A percentile compares a stretch with the other conserved stretches of the same genome.
These are phyloP conservation scores for Leptothorax acervorum DNA, from an alignment of 2,888 invertebrate species.

Conservation along the genomic window DNA sequence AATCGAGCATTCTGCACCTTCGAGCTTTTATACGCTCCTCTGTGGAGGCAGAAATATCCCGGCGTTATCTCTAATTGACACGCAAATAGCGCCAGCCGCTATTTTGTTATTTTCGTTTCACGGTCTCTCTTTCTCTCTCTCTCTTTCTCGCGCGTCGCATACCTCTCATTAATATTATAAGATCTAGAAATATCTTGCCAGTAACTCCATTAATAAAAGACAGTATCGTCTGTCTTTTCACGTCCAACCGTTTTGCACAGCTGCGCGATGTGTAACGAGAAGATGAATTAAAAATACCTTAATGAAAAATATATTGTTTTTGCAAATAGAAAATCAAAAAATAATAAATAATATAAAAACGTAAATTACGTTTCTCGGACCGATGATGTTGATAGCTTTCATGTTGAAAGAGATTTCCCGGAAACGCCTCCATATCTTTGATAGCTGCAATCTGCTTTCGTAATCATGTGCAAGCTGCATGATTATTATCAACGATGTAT, in stretches of 20 bases:
- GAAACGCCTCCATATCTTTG: background rate
- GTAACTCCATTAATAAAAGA: background rate
- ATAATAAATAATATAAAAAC: background rate
- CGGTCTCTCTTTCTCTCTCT: background rate
- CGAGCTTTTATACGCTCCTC: background rate
- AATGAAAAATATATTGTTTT: background rate
- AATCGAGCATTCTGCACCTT: conserved; percentile 18
- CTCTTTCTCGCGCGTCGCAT: background rate
- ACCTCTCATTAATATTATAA: conserved; percentile 25
- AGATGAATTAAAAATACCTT: background rate
- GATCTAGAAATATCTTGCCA: conserved; percentile 5
- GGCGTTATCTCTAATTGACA: background rate
- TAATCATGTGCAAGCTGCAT: conserved; percentile 26
- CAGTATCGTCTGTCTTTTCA: background rate
- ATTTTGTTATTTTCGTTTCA: conserved; percentile 24
- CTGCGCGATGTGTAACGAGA: background rate
- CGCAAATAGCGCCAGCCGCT: background rate
- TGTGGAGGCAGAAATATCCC: conserved; percentile 16
- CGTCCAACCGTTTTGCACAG: background rate
- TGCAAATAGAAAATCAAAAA: background rate
- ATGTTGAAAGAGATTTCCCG: background rate
- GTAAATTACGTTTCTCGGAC: background rate
- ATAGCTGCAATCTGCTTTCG: conserved; percentile 24
- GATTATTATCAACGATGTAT: conserved; percentile 25
- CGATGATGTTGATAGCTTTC: background rate